These are phyloP conservation scores for Columbina picui DNA, from an alignment of 2,113 vertebrate genomes.

Conservation along the genomic window DNA sequence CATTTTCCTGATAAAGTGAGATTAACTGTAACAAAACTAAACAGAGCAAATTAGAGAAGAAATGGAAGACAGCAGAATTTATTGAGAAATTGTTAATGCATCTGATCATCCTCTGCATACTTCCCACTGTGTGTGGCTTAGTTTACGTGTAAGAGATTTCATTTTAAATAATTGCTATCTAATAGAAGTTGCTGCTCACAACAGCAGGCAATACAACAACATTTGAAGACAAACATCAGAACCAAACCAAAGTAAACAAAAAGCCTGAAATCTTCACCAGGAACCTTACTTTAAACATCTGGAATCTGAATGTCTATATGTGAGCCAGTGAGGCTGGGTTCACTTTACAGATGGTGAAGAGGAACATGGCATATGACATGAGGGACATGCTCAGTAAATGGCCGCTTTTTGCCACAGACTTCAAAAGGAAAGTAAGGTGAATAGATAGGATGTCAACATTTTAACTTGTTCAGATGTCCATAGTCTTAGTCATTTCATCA, in stretches of 20 bases:
- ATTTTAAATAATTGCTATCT: neutral
- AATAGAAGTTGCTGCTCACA: neutral
- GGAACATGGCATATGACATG: neutral
- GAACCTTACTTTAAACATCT: neutral
- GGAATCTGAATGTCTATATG: neutral
- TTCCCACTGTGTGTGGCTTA: neutral
- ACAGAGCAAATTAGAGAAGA: neutral
- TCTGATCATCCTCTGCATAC: neutral
- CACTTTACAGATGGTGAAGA: neutral
- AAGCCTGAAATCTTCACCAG: neutral
- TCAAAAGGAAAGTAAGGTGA: neutral
- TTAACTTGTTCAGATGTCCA: neutral
- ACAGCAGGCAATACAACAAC: neutral
- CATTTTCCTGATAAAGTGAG: neutral
- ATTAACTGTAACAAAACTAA: neutral
- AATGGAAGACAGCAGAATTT: neutral
- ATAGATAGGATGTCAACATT: neutral
- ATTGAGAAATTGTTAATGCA: accelerated
- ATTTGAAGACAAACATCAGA: neutral
- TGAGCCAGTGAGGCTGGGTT: neutral
- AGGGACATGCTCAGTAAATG: neutral
- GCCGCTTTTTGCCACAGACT: neutral
- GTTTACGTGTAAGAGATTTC: neutral
- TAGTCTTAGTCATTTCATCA: neutral
- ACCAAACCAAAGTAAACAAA: neutral